A percentile compares a stretch with the other conserved stretches of the same genome.
These are phyloP conservation scores for Nematolebias whitei DNA, from an alignment of 2,113 vertebrate species.

Conservation along the genomic window DNA sequence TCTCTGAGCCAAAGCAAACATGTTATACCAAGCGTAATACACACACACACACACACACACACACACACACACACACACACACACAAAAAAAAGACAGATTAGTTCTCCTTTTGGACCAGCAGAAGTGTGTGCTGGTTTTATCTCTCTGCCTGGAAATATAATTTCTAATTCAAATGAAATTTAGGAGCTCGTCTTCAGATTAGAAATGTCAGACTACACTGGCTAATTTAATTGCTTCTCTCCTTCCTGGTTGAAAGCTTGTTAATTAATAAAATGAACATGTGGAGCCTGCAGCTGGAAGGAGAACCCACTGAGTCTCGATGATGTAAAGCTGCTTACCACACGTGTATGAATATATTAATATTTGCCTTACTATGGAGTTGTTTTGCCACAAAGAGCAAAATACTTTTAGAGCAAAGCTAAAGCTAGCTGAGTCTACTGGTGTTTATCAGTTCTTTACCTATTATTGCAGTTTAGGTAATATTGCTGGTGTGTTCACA, in stretches of 20 bases:
- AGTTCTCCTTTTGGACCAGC: slow-evolving; percentile 20
- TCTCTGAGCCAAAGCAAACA: slow-evolving; percentile 5
- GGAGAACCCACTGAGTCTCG: slow-evolving; percentile 24
- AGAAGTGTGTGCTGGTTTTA: neutral
- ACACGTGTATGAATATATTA: neutral
- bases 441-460: neutral
- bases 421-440: no score
- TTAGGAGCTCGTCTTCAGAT: neutral
- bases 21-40: slow-evolving; percentile 36
- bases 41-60: slow-evolving; percentile 3
- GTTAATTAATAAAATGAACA: slow-evolving; percentile 32
- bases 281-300: slow-evolving; percentile 8
- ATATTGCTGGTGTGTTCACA: neutral
- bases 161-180: neutral
- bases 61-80: slow-evolving; percentile 21
- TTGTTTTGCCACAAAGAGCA: neutral
- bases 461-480: no score
- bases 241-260: neutral
- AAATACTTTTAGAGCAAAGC: no score
- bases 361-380: neutral
- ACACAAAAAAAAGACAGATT: slow-evolving; percentile 25
- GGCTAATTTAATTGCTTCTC: slow-evolving; percentile 5
- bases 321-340: neutral
- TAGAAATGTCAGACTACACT: neutral
- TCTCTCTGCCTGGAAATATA: neutral